Evolutionary conservation across 1,140 invertebrate genomes (phyloP), one percentile per base, ranked within the genome.

Genomic region (Acromyrmex charruanus): DNA sequence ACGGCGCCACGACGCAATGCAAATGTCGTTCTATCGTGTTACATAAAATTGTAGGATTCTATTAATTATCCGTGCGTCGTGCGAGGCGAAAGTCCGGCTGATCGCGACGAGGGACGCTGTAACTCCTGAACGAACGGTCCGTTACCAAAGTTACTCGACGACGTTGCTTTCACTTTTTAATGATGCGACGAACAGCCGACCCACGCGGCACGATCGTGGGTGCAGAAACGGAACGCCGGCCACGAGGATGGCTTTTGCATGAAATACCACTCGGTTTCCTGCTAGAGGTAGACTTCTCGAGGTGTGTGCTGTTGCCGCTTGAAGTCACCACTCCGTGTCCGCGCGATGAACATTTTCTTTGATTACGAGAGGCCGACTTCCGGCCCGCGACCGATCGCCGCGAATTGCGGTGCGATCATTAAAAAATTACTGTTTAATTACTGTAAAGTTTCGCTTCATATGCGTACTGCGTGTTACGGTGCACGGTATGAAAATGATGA

Each of bases 341-440:
- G 69, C 28, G 80, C 80, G 80, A 84, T 84, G 39, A 84, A 28
- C 58, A 75, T 84, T 84, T 75, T 84, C 80, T 63, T 84, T 84
- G 69, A 84, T 84, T 84, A 84, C 80, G 80, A 74, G 69, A 75
- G 77, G 49, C 69, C 39, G 80, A 49, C 80, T 84, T 84, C 80
- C 80, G 80, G 80, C 3, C 55, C 61, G 63, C 49, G 69, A 63
- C 55, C 80, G 69, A 74, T 75, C 80, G 28, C 69, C 18, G 55
- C 80, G 55, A 44, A 74, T 74, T 55, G 58, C 69, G 69, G 14
- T 49, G 53, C 80, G 69, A 75, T 84, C 80, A 61, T 84, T 84
- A 75, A 84, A 84, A 75, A 75, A 84, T 84, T 84, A 84, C 69
- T 84, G 55, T 84, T 84, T 84, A 84, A 84, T 84, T 84, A 84